Evolutionary conservation across 2,797 vertebrate species (phyloP).

Genomic region (Triplophysa bombifrons): DNA sequence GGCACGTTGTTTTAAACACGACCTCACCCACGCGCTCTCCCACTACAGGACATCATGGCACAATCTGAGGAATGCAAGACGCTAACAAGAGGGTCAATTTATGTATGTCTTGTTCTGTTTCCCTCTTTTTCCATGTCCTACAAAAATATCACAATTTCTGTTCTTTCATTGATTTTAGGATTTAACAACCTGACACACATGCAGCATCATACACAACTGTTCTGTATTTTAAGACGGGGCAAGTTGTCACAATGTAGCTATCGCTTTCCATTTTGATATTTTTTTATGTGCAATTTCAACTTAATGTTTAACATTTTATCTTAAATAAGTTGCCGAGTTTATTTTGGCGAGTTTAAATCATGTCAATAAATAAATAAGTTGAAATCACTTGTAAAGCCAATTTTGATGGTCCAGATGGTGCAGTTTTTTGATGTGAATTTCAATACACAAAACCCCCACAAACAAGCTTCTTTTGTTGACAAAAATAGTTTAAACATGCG

Average conservation of each 20-base stretch:
- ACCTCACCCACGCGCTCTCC: slow-evolving; percentile 70
- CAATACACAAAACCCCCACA: too few relatives aligned
- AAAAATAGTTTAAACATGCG: too few relatives aligned
- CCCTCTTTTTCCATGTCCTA: background rate
- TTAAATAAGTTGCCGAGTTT: too few relatives aligned
- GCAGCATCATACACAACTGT: background rate
- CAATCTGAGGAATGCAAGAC: slow-evolving; percentile 76
- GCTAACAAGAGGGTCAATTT: slow-evolving; percentile 61
- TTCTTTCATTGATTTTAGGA: background rate
- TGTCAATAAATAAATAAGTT: too few relatives aligned
- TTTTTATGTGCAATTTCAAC: too few relatives aligned
- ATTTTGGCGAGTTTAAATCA: too few relatives aligned
- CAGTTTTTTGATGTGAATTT: too few relatives aligned
- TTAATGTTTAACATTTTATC: too few relatives aligned
- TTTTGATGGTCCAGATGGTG: too few relatives aligned
- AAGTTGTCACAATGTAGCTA: background rate
- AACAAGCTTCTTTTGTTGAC: too few relatives aligned
- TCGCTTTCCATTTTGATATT: too few relatives aligned
- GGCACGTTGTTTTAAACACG: slow-evolving; percentile 69
- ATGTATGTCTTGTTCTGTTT: slow-evolving; percentile 21
- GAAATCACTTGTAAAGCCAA: too few relatives aligned
- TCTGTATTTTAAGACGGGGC: background rate
- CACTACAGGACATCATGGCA: slow-evolving; percentile 68
- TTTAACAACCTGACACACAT: background rate
- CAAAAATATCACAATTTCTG: background rate